A percentile compares a stretch with the other conserved stretches of the same genome.
phyloP scores from a whole-genome alignment of 2,797 vertebrate genomes.

The Scarus forsteni region DNA sequence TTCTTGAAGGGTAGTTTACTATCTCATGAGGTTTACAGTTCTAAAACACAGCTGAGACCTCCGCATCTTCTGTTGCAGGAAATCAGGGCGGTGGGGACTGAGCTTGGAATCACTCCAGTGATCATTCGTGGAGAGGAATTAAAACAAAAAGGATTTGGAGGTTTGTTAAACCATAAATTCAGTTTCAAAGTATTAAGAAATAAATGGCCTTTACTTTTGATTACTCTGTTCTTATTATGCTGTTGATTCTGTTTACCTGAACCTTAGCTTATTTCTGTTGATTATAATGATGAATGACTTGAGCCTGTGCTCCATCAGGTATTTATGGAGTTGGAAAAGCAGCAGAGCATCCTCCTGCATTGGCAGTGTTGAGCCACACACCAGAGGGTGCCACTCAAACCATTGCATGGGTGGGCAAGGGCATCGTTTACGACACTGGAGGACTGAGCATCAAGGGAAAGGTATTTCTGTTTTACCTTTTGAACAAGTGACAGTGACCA shows the following conservation, averaged over 20 bases:
- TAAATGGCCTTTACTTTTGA: background rate
- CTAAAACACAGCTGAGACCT: background rate
- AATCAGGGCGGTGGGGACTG: constrained; percentile 91
- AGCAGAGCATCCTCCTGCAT: constrained; percentile 91
- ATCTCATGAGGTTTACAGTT: background rate
- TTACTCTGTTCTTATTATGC: background rate
- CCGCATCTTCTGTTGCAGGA: constrained; percentile 84
- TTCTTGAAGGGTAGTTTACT: background rate
- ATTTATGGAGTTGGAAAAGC: constrained; percentile 98
- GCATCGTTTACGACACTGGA: constrained; percentile 98
- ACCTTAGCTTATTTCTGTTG: background rate
- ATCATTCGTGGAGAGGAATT: constrained; percentile 94
- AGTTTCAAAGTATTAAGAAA: too few species aligned
- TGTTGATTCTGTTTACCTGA: background rate
- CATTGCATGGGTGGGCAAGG: constrained; percentile 99
- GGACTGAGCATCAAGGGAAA: constrained; percentile 99
- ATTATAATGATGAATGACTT: background rate
- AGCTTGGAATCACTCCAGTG: constrained; percentile 91
- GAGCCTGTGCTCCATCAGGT: constrained; percentile 74
- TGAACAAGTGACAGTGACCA: background rate
- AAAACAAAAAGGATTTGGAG: constrained; percentile 95
- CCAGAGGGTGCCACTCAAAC: constrained; percentile 96
- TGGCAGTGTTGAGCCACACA: constrained; percentile 94
- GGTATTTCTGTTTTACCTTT: constrained; percentile 71
- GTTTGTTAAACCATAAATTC: constrained; percentile 45